Conservation (phyloP, 1,140 invertebrate genomes). For the Oryctes rhinoceros region DNA sequence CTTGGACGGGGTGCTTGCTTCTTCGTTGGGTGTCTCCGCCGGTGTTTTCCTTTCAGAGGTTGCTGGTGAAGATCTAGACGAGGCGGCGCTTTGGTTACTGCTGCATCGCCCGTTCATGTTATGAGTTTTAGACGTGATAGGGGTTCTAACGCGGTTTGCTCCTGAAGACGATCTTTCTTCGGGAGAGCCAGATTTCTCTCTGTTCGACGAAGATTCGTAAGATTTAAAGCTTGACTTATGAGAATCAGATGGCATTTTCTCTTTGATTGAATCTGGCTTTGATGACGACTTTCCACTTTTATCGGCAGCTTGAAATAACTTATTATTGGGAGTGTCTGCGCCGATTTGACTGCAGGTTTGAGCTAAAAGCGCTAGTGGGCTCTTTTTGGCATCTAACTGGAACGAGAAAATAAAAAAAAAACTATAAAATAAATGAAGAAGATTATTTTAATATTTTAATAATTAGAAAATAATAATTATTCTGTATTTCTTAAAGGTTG, state of each 20-base stretch:
- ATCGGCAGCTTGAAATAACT: constrained; percentile 74
- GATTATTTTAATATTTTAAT: too few species aligned
- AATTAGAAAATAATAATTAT: too few species aligned
- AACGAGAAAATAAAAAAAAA: constrained; percentile 64
- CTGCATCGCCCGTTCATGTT: constrained; percentile 63
- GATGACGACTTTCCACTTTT: constrained; percentile 64
- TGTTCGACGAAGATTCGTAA: constrained; percentile 68
- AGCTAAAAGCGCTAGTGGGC: constrained; percentile 89
- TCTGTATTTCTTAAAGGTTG: too few species aligned
- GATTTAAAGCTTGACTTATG: constrained; percentile 74
- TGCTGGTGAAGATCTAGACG: constrained; percentile 65
- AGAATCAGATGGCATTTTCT: constrained; percentile 66
- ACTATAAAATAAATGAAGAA: too few species aligned
- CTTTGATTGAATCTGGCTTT: constrained; percentile 64
- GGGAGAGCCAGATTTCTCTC: constrained; percentile 69
- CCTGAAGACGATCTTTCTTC: constrained; percentile 64
- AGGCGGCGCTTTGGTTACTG: constrained; percentile 73
- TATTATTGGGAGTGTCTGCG: constrained; percentile 76
- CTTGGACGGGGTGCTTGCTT: constrained; percentile 61
- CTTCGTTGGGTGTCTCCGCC: constrained; percentile 52
- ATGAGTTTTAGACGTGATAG: constrained; percentile 63
- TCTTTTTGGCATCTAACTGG: constrained; percentile 95
- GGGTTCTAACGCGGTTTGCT: constrained; percentile 66
- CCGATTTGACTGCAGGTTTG: constrained; percentile 97
- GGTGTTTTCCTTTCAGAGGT: constrained; percentile 60